Evolutionary conservation across 2,113 vertebrate species (phyloP), one percentile per base, ranked within the genome.

Genomic region (Muscicapa adusta): DNA sequence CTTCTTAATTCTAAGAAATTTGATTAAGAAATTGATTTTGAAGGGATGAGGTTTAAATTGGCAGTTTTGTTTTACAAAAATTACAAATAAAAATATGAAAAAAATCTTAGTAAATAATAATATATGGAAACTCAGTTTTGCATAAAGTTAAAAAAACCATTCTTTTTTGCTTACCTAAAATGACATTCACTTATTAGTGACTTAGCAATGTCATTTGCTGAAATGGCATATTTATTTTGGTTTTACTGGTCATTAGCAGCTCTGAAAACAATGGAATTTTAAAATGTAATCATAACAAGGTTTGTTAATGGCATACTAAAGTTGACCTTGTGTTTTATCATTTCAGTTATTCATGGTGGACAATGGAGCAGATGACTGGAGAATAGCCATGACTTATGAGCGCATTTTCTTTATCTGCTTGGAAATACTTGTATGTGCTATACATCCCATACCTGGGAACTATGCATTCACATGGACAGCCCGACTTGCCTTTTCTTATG

Each of bases 361-460:
- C 98, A 99, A 99, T 77, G 99, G 98, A 84, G 99, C 99, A 38
- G 99, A 99, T 94, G 99, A 99, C 98, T 99, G 99, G 99, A 99
- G 99, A 98, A 99, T 99, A 99, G 99, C 99, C 98, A 99, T 99
- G 99, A 99, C 99, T 91, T 99, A 99, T 75, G 99, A 99, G 97
- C 98, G 99, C 97, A 99, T 99, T 98, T 99, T 99, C 98, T 99
- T 99, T 98, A 98, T 99, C 97, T 99, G 99, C 98, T 97, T 99
- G 98, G 99, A 99, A 98, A 99, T 99, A 98, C 23, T 48, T 48
- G 23, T 48, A 48, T 48, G 47, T 48, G 47, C 47, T 48, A 48
- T 48, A 48, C 47, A 48, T 48, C 47, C 47, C 23, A 48, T 48
- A 48, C 47, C 47, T 48, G 47, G 47, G 47, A 48, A 48, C 47